Conservation (phyloP, 2,113 vertebrate genomes). For the Lontra canadensis region DNA sequence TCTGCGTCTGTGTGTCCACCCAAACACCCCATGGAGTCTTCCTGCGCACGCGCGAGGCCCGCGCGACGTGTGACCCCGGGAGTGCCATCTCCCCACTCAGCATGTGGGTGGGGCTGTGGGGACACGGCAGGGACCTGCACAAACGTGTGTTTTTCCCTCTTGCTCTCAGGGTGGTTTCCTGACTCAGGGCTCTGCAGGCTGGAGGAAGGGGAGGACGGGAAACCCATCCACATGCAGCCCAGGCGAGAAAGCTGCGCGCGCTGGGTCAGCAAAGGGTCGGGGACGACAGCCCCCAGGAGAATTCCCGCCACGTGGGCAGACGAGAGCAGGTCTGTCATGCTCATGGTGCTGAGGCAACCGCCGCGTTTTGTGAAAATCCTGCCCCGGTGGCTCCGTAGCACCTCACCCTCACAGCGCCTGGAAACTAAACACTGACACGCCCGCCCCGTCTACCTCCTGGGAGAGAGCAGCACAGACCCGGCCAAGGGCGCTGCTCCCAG, state of each 20-base stretch:
- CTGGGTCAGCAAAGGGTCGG: not conserved
- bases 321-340: fast-evolving
- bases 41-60: fast-evolving
- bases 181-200: not conserved
- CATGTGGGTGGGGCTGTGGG: fast-evolving
- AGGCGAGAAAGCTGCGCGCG: not conserved
- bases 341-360: too few species aligned
- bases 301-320: fast-evolving
- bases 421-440: fast-evolving
- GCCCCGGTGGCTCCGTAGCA: fast-evolving
- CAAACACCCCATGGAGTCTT: not conserved
- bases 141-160: not conserved
- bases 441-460: fast-evolving
- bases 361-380: too few species aligned
- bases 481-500: fast-evolving
- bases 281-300: not conserved
- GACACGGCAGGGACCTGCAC: not conserved
- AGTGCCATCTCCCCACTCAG: fast-evolving
- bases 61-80: fast-evolving
- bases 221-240: not conserved
- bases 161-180: not conserved
- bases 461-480: fast-evolving
- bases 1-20: fast-evolving
- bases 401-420: too few species aligned
- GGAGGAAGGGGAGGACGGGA: not conserved